phyloP scores from a whole-genome alignment of 2,113 vertebrate species.

The Emydura subglobosa region DNA sequence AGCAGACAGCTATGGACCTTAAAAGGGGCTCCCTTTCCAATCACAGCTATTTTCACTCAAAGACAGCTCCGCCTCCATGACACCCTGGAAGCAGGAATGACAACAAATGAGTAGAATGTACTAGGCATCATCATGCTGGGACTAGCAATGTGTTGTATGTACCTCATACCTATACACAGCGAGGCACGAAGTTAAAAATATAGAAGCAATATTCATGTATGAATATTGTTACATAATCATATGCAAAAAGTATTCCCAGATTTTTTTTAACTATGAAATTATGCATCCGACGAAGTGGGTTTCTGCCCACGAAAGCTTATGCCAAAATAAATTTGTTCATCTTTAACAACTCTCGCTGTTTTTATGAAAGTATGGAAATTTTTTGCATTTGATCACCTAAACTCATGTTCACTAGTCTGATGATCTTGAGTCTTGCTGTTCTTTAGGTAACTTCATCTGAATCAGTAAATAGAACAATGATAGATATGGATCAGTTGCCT shows the following conservation, averaged over 20 bases:
- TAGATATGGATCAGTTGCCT: background rate
- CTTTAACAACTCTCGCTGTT: background rate
- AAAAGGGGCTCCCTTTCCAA: background rate
- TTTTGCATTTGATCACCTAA: background rate
- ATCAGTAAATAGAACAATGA: background rate
- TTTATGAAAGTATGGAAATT: background rate
- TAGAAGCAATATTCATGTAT: no score
- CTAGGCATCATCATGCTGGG: background rate
- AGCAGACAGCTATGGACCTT: accelerated
- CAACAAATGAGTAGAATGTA: background rate
- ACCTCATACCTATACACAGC: background rate
- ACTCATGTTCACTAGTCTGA: background rate
- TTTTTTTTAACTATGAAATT: background rate
- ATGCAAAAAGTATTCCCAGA: background rate
- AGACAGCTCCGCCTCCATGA: background rate
- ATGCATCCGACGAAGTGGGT: no score
- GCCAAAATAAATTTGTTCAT: no score
- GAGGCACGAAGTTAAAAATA: background rate
- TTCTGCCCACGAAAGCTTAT: no score
- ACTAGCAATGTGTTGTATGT: background rate
- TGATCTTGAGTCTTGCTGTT: background rate
- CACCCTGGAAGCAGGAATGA: background rate
- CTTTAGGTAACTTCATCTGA: background rate
- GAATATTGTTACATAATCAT: background rate
- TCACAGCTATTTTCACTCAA: background rate